These are phyloP conservation scores for Propsilocerus akamusi DNA, from an alignment of 1,140 invertebrate genomes.

Conservation along the genomic window DNA sequence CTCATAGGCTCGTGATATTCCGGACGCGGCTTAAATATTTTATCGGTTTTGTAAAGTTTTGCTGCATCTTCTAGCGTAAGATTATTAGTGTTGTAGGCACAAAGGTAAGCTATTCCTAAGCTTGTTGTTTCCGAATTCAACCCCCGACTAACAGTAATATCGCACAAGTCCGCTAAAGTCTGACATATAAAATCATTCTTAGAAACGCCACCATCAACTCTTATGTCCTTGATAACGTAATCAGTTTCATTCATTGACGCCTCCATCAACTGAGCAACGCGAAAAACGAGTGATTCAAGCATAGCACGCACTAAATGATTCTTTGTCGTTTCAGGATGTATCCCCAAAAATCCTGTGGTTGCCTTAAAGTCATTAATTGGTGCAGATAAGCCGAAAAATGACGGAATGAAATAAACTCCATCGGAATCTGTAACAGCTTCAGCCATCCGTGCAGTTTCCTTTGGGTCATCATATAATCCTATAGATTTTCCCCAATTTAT, in stretches of 20 bases:
- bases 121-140: slow-evolving; percentile 49
- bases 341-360: slow-evolving; percentile 64
- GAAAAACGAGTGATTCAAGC: slow-evolving; percentile 73
- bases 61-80: slow-evolving; percentile 32
- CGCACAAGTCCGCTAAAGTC: slow-evolving; percentile 62
- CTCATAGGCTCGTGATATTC: slow-evolving; percentile 26
- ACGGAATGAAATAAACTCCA: slow-evolving; percentile 79
- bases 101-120: slow-evolving; percentile 60
- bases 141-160: slow-evolving; percentile 49
- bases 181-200: slow-evolving; percentile 82
- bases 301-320: slow-evolving; percentile 65
- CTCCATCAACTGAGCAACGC: slow-evolving; percentile 56
- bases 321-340: slow-evolving; percentile 58
- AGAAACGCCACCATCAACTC: slow-evolving; percentile 85
- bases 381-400: slow-evolving; percentile 77
- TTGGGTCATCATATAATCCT: slow-evolving; percentile 47
- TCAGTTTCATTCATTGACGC: slow-evolving; percentile 45
- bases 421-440: slow-evolving; percentile 48
- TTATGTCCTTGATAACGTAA: slow-evolving; percentile 34
- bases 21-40: slow-evolving; percentile 37
- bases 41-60: slow-evolving; percentile 34
- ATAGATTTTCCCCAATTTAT: slow-evolving; percentile 68
- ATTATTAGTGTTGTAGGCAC: slow-evolving; percentile 56
- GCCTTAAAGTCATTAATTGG: slow-evolving; percentile 74
- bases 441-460: slow-evolving; percentile 50